phyloP scores from a whole-genome alignment of 2,888 invertebrate genomes.

The Agrotis clavis region DNA sequence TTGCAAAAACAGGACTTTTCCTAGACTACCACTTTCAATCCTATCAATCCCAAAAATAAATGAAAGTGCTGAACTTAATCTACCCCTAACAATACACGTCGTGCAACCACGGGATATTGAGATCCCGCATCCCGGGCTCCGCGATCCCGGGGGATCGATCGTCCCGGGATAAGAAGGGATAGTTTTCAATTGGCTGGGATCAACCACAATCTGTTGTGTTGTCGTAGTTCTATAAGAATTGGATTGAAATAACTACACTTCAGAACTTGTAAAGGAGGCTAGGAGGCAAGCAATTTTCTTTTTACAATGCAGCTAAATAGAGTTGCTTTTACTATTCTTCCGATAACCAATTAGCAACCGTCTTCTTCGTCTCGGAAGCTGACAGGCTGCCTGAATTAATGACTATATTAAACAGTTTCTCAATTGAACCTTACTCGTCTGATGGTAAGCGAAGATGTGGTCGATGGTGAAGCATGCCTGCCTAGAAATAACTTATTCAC shows the following conservation, averaged over 20 bases:
- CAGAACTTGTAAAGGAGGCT: slow-evolving; percentile 12
- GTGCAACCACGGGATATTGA: slow-evolving; percentile 54
- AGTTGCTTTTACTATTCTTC: not conserved
- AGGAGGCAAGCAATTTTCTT: slow-evolving; percentile 29
- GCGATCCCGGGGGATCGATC: slow-evolving; percentile 68
- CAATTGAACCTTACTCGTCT: too few relatives aligned
- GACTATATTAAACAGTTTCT: too few relatives aligned
- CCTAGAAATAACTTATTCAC: too few relatives aligned
- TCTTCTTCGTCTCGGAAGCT: not conserved
- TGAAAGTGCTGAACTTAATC: slow-evolving; percentile 55
- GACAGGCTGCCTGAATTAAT: too few relatives aligned
- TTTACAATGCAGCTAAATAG: not conserved
- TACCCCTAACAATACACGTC: slow-evolving; percentile 41
- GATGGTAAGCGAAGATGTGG: too few relatives aligned
- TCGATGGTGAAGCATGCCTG: too few relatives aligned
- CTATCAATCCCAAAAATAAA: slow-evolving; percentile 48
- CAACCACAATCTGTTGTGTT: slow-evolving; percentile 64
- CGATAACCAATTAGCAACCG: not conserved
- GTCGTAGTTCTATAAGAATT: slow-evolving; percentile 59
- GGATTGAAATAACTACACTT: slow-evolving; percentile 46
- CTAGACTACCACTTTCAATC: slow-evolving; percentile 10
- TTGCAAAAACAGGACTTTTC: not conserved
- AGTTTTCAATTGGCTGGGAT: slow-evolving; percentile 68
- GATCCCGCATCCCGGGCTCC: slow-evolving; percentile 48
- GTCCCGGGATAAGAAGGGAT: slow-evolving; percentile 61